phyloP scores from a whole-genome alignment of 2,113 vertebrate genomes.

The Eleginops maclovinus region DNA sequence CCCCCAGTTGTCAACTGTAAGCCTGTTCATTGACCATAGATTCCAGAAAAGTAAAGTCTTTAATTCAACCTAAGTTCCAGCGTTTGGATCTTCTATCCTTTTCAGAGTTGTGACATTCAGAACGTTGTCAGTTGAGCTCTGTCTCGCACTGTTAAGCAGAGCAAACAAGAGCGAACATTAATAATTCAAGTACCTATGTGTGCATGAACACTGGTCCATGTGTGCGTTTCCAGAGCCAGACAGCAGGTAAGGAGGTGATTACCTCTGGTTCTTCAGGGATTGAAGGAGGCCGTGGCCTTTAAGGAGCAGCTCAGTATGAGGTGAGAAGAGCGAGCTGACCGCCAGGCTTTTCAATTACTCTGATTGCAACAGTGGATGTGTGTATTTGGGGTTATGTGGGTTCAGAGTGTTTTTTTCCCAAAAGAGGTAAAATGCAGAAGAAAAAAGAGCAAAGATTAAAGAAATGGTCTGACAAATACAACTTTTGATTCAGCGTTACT shows the following conservation, averaged over 20 bases:
- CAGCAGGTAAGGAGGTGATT: constrained; percentile 35
- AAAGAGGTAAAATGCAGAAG: not conserved
- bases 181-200: constrained; percentile 9
- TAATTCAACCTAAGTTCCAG: not conserved
- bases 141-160: not conserved
- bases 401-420: not conserved
- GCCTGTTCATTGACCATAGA: not conserved
- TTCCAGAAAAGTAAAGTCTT: not conserved
- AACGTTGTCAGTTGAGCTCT: not conserved
- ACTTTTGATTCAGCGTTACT: not conserved
- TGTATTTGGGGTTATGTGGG: not conserved
- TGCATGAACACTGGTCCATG: not conserved
- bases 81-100: not conserved
- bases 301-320: constrained; percentile 17
- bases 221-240: constrained; percentile 2
- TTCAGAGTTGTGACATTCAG: not conserved
- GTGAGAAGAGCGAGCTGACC: not conserved
- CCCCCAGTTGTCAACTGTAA: not conserved
- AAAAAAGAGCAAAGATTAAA: not conserved
- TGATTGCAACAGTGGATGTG: not conserved
- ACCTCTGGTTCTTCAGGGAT: constrained; percentile 1
- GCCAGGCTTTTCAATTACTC: constrained; percentile 13
- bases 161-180: not conserved
- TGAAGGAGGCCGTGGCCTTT: constrained; percentile 32
- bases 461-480: not conserved